Base-by-base conservation (phyloP, 2,113 vertebrate genomes). In the Stercorarius parasiticus region DNA sequence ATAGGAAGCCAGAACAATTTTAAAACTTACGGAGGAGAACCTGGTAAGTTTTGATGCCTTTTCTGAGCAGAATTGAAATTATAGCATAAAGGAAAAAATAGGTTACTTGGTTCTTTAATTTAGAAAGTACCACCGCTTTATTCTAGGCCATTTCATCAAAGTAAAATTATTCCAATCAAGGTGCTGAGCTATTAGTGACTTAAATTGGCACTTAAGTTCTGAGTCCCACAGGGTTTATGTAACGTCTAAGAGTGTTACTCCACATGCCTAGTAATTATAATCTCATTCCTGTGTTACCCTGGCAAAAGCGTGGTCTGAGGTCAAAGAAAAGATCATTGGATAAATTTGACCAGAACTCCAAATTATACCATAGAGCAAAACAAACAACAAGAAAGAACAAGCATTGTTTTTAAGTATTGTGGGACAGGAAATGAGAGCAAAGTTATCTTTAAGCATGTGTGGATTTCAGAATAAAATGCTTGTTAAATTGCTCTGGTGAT, bases 351-450 rank as follows among this genome's bases (percentile, higher is more conserved):
- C 80, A 89, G 76, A 95, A 89, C 74, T 74, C 56, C 58, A 82
- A 96, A 95, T 93, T 93, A 92, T 82, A 95, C 86, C 43, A 23
- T 40, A 78, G n/a, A 86, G 67, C 38, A 90, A 87, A 95, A 64
- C 20, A 95, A 92, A 59, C 38, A 91, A n/a, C 53, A 86, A 70
- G 82, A 88, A 88, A 77, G 72, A 80, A 71, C 49, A 70, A 90
- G 23, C 45, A 29, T 42, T 87, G 23, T 29, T 92, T 91, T 85
- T 45, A 59, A 92, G 65, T 67, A 52, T 83, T 69, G 56, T 64
- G 69, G 42, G 32, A 45, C 29, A 73, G 72, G 34, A 61, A 92
- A 50, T 0, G 6, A 66, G 32, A 92, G 26, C 26, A 50, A 88
- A 77, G 43, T 90, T 70, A 55, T 59, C n/a, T 71, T 92, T 61